Evolutionary conservation across 2,888 invertebrate species (phyloP), one percentile per base, ranked within the genome.

Genomic region (Antheraea yamamai): DNA sequence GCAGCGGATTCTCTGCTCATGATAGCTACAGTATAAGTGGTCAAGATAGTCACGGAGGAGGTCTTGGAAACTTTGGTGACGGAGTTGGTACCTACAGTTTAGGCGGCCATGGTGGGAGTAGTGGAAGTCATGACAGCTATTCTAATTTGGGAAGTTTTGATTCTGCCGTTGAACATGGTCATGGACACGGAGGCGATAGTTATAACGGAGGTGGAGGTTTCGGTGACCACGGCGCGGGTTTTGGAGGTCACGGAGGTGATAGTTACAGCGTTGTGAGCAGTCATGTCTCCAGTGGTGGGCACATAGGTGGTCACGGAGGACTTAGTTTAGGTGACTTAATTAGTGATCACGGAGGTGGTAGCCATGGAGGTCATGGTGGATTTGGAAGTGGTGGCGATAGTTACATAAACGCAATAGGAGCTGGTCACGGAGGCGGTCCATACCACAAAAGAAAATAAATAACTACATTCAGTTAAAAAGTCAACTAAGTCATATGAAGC

Each of bases 391-490:
- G 87, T n/a, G 82, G 91, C 76, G 95, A 92, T 79, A 95, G 91
- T 78, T 95, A 92, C 84, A 92, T 90, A 58, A 92, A 89, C 78
- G 94, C 92, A 76, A 85, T 92, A 74, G 84, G 89, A 35, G 88
- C 95, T 7, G 95, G 95, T 23, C 94, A 95, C 78, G 95, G 95
- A 0, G 95, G 95, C 23, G 95, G 95, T 0, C 94, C 94, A 2
- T 95, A 95, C 80, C 93, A 90, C 78, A 87, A 88, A 82, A 87
- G 88, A 78, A 89, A 90, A 79, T 89, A 81, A 87, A 80, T 12
- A 74, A 74, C 76, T 74, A 52, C 74, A 47, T 78, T 73, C 79
- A 79, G 77, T 81, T 78, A 81, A 76, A 80, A 83, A 87, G 77
- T 84, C 85, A 84, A 89, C 94, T 94, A 93, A 93, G 94, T 94